phyloP scores from a whole-genome alignment of 2,113 vertebrate genomes.

The Empidonax alnorum region DNA sequence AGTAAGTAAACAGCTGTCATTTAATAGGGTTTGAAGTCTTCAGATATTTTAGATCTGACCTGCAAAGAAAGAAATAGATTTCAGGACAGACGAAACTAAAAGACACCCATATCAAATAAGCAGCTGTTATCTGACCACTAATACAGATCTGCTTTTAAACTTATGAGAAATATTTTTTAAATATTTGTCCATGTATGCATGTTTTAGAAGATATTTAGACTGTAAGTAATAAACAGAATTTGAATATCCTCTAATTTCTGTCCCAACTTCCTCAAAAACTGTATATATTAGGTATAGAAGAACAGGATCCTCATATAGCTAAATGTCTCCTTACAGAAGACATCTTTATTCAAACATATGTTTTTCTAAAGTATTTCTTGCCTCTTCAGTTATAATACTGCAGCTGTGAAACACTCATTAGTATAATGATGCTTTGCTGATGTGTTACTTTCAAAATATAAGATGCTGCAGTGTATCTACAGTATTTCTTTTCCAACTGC shows the following conservation, averaged over 20 bases:
- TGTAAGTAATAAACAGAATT: not conserved
- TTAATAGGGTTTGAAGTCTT: not conserved
- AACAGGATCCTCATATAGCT: not conserved
- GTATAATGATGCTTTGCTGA: not conserved
- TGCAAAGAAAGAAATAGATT: not conserved
- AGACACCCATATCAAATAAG: not conserved
- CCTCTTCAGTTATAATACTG: slow-evolving; percentile 10
- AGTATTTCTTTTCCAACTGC: not conserved
- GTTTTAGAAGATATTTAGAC: not conserved
- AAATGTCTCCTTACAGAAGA: not conserved
- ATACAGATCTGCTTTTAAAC: not conserved
- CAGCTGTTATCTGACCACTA: not conserved
- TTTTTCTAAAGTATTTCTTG: slow-evolving; percentile 28
- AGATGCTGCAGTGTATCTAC: not conserved
- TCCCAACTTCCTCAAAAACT: not conserved
- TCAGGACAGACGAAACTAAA: not conserved
- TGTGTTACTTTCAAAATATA: not conserved
- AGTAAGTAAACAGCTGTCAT: rapidly evolving
- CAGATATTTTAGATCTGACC: not conserved
- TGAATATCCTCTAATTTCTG: not conserved
- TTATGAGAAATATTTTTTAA: not conserved
- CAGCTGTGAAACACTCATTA: slow-evolving; percentile 43
- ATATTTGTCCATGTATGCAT: not conserved
- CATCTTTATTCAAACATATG: not conserved
- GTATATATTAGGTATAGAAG: not conserved